phyloP scores from a whole-genome alignment of 2,797 vertebrate species.

The Triplophysa bombifrons region DNA sequence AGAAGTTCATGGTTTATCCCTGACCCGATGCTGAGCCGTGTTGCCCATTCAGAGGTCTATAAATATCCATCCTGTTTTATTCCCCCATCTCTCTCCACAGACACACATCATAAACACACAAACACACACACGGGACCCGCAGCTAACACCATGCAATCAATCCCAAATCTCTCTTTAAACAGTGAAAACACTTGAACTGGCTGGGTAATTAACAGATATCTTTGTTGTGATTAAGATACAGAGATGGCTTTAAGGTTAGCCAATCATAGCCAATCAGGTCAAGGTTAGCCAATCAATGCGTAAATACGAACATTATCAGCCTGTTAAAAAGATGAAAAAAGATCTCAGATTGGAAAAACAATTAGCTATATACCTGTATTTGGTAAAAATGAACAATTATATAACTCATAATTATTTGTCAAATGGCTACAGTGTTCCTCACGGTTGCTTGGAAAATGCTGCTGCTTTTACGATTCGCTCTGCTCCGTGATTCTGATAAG shows the following conservation, averaged over 20 bases:
- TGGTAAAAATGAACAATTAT: not conserved
- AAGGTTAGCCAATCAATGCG: slow-evolving; percentile 60
- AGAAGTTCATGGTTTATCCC: slow-evolving; percentile 83
- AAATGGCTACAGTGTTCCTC: no score
- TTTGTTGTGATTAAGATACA: slow-evolving; percentile 80
- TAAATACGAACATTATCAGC: slow-evolving; percentile 63
- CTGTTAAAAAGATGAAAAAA: slow-evolving; percentile 48
- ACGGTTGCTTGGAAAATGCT: no score
- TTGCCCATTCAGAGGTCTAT: slow-evolving; percentile 72
- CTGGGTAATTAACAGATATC: slow-evolving; percentile 84
- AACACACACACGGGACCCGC: slow-evolving; percentile 60
- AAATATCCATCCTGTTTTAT: slow-evolving; percentile 73
- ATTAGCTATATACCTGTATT: not conserved
- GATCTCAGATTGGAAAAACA: slow-evolving; percentile 42
- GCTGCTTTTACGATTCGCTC: no score
- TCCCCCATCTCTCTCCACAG: slow-evolving; percentile 59
- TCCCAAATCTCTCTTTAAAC: slow-evolving; percentile 78
- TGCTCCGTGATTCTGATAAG: no score
- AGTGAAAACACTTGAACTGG: slow-evolving; percentile 79
- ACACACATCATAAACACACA: slow-evolving; percentile 53
- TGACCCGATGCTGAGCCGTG: slow-evolving; percentile 77
- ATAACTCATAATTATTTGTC: not conserved
- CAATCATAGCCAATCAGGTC: no score
- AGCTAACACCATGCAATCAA: slow-evolving; percentile 68
- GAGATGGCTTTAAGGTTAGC: slow-evolving; percentile 66